Base-by-base conservation (phyloP, 2,888 invertebrate species). In the Ypsolopha sequella region DNA sequence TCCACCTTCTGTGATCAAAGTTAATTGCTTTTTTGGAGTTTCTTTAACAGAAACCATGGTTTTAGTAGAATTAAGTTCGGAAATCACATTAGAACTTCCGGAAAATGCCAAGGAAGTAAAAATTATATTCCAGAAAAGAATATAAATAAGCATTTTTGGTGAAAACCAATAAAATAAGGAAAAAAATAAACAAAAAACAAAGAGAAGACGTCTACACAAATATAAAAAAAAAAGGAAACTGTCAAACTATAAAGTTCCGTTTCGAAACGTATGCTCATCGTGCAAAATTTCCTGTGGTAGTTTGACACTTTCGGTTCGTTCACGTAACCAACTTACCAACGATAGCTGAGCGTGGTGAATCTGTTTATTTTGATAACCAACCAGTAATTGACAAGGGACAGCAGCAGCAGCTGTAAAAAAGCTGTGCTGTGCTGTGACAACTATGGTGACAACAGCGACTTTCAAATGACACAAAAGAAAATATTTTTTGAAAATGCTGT, bases 381-480 rank as follows among this genome's bases (percentile, higher is more conserved):
- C n/a, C n/a, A n/a, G n/a, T n/a, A n/a, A n/a, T n/a, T n/a, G n/a
- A n/a, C n/a, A n/a, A n/a, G n/a, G n/a, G n/a, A n/a, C n/a, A n/a
- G n/a, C n/a, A n/a, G n/a, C n/a, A n/a, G n/a, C n/a, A n/a, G n/a
- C n/a, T n/a, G n/a, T n/a, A n/a, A n/a, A n/a, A n/a, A n/a, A n/a
- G n/a, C n/a, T n/a, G n/a, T n/a, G n/a, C n/a, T n/a, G n/a, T n/a
- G n/a, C 9, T 46, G 9, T 46, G 45, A 35, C 1, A 35, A 34
- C 10, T 33, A 10, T 9, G 4, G 7, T 63, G 62, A 64, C 63
- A 63, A 43, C 51, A 57, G 61, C 69, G 80, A 81, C 80, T 77
- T 81, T 81, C 80, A 81, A 80, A 80, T 76, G 81, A 80, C 76
- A 69, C 41, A 41, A 41, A 50, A 47, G 45, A 51, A 54, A 13